Evolutionary conservation across 2,888 invertebrate genomes (phyloP).

Genomic region (Rhagophthalmus giganteus): DNA sequence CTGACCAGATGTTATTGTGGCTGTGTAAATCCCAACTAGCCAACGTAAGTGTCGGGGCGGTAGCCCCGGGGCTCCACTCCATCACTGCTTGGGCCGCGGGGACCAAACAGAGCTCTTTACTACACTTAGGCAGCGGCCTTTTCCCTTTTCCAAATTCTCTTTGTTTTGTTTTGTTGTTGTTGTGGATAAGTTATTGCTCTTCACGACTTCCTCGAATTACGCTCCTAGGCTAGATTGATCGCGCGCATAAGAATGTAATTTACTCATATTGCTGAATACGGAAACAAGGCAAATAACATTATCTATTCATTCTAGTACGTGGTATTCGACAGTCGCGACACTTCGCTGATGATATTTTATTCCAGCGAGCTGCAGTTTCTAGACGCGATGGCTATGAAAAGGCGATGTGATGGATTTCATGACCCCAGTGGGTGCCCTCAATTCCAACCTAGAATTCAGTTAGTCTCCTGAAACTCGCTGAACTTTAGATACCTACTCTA

Average conservation of each 20-base stretch:
- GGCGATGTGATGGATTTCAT: conserved; percentile 54
- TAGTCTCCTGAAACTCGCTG: conserved; percentile 36
- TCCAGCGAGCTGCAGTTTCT: conserved; percentile 37
- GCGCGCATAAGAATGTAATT: conserved; percentile 19
- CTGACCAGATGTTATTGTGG: conserved; percentile 46
- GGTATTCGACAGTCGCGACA: conserved; percentile 41
- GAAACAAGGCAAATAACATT: conserved; percentile 43
- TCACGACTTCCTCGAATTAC: conserved; percentile 35
- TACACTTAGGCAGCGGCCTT: conserved; percentile 33
- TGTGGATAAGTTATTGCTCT: conserved; percentile 40
- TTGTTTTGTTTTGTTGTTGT: conserved; percentile 33
- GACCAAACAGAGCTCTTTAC: conserved; percentile 38
- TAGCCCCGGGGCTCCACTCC: conserved; percentile 44
- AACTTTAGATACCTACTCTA: conserved; percentile 18
- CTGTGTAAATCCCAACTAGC: conserved; percentile 49
- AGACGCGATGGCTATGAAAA: conserved; percentile 48
- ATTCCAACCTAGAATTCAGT: conserved; percentile 53
- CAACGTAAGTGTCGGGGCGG: conserved; percentile 46
- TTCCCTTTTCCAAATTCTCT: conserved; percentile 34
- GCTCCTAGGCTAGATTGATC: conserved; percentile 33
- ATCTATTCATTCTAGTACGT: conserved; percentile 47
- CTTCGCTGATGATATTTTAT: conserved; percentile 48
- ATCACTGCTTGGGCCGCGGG: conserved; percentile 45
- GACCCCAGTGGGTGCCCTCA: conserved; percentile 53
- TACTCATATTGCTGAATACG: conserved; percentile 32